These are phyloP conservation scores for Parotocinclus haroldoi DNA, from an alignment of 2,797 vertebrate genomes.

Conservation along the genomic window DNA sequence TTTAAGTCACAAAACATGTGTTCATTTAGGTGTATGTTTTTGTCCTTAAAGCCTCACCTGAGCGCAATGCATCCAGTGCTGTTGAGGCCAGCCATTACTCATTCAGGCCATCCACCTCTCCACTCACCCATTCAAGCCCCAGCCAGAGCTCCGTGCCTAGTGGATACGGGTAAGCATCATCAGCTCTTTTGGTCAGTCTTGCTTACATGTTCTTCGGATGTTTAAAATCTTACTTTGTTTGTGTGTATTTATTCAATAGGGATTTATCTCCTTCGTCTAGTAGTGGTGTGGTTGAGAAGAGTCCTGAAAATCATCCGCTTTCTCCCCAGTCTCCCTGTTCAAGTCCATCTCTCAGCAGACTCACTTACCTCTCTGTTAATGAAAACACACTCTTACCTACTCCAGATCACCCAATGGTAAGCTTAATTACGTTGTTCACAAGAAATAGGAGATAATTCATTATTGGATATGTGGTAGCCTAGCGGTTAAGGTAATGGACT, in stretches of 20 bases:
- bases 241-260: slow-evolving; percentile 41
- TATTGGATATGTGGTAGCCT: no score
- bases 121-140: slow-evolving; percentile 92
- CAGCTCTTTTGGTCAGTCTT: background rate
- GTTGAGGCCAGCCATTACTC: slow-evolving; percentile 74
- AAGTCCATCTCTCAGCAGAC: slow-evolving; percentile 78
- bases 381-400: slow-evolving; percentile 65
- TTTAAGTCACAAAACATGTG: background rate
- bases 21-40: background rate
- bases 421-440: slow-evolving; percentile 9
- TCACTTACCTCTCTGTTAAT: slow-evolving; percentile 85
- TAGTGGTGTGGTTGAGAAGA: slow-evolving; percentile 47
- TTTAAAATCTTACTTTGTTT: no score
- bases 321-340: slow-evolving; percentile 70
- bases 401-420: slow-evolving; percentile 70
- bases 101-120: slow-evolving; percentile 89
- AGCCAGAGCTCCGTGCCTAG: slow-evolving; percentile 79
- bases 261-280: slow-evolving; percentile 54
- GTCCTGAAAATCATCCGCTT: slow-evolving; percentile 47
- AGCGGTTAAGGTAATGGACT: no score
- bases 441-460: no score
- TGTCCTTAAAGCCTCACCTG: slow-evolving; percentile 51
- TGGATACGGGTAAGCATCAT: slow-evolving; percentile 58
- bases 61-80: slow-evolving; percentile 39
- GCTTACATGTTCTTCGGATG: no score